These are phyloP conservation scores for Anthoscopus minutus DNA, from an alignment of 2,113 vertebrate species.

Conservation along the genomic window DNA sequence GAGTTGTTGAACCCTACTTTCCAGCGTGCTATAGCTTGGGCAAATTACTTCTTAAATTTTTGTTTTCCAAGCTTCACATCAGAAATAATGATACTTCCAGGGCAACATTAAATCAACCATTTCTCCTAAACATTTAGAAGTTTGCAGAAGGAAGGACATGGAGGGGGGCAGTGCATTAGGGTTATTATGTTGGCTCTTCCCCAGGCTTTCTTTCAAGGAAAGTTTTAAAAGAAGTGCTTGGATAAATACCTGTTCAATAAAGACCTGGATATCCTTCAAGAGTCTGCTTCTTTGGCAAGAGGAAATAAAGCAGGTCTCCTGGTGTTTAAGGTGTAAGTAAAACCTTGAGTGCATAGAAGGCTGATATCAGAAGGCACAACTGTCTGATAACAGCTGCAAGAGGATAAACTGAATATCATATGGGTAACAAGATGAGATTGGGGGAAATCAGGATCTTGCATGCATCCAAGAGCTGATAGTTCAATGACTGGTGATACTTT, in stretches of 20 bases:
- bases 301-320: neutral
- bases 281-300: neutral
- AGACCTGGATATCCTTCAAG: constrained; percentile 7
- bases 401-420: neutral
- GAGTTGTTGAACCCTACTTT: neutral
- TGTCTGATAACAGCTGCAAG: neutral
- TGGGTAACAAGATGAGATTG: neutral
- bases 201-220: neutral
- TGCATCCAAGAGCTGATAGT: neutral
- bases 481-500: neutral
- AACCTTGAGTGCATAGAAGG: neutral
- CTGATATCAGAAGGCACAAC: neutral
- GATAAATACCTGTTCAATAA: constrained; percentile 7
- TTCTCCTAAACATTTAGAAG: neutral
- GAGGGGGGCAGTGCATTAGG: neutral
- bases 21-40: neutral
- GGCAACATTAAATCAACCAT: neutral
- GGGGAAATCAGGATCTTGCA: neutral
- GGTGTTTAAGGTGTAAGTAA: neutral
- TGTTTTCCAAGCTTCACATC: neutral
- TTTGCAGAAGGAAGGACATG: neutral
- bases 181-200: neutral
- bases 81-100: neutral
- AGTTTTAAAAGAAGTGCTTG: constrained; percentile 6
- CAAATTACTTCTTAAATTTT: neutral